phyloP scores from a whole-genome alignment of 2,113 vertebrate species.

The Scytalopus superciliaris region DNA sequence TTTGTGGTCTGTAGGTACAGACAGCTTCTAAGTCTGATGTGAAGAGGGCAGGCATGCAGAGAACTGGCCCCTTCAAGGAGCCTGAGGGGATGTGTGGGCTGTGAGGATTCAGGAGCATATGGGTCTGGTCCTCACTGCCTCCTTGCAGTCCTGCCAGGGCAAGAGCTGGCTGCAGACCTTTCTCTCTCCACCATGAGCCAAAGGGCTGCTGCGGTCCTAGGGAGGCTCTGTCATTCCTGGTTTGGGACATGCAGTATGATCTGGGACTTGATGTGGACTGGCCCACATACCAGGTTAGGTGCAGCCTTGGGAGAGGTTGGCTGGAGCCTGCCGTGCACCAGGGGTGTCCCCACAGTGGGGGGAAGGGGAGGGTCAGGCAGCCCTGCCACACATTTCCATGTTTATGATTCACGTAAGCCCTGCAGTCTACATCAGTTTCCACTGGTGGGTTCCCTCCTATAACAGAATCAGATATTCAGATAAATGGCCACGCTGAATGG shows the following conservation, averaged over 20 bases:
- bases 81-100: background rate
- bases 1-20: background rate
- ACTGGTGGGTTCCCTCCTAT: background rate
- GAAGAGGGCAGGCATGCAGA: background rate
- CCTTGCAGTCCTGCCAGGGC: background rate
- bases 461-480: background rate
- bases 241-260: fast-evolving
- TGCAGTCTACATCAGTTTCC: background rate
- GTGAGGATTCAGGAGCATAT: fast-evolving
- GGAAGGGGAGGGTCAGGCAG: background rate
- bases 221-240: background rate
- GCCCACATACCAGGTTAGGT: background rate
- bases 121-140: background rate
- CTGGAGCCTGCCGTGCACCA: background rate
- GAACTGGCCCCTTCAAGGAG: background rate
- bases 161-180: background rate
- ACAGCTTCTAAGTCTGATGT: background rate
- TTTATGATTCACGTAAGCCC: background rate
- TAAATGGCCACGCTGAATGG: background rate
- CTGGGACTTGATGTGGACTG: background rate
- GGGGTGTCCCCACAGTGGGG: background rate
- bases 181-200: background rate
- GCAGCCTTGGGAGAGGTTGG: background rate
- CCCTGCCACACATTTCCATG: background rate
- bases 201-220: fast-evolving